phyloP scores from a whole-genome alignment of 2,888 invertebrate genomes.

The Hyles lineata region DNA sequence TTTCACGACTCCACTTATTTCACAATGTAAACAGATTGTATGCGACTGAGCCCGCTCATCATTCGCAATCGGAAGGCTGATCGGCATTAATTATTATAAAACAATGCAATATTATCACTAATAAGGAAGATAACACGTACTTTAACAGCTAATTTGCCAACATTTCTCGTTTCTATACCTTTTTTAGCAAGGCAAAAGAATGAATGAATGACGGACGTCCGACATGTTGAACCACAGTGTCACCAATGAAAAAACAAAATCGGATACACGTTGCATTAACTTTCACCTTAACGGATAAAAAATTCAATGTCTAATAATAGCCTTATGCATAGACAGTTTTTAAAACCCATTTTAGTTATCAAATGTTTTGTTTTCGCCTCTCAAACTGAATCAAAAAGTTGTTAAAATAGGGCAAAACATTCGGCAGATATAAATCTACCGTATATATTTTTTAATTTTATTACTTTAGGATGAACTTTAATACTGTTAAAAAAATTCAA shows the following conservation, averaged over 20 bases:
- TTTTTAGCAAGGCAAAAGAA: constrained; percentile 75
- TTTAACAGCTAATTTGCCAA: constrained; percentile 78
- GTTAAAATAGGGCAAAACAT: too few relatives aligned
- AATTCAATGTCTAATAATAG: too few relatives aligned
- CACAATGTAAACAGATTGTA: constrained; percentile 79
- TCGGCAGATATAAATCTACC: too few relatives aligned
- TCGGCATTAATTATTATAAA: constrained; percentile 31
- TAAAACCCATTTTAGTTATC: too few relatives aligned
- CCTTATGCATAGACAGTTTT: too few relatives aligned
- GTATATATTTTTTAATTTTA: too few relatives aligned
- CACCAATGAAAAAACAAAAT: constrained; percentile 37
- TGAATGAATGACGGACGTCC: constrained; percentile 63
- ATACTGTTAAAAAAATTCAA: too few relatives aligned
- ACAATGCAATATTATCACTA: constrained; percentile 50
- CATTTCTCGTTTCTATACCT: constrained; percentile 75
- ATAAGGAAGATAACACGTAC: constrained; percentile 73
- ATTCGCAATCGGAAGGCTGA: constrained; percentile 41
- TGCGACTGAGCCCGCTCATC: constrained; percentile 53
- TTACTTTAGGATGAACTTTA: too few relatives aligned
- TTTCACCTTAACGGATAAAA: background rate
- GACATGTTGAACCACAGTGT: constrained; percentile 57
- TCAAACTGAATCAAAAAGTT: too few relatives aligned
- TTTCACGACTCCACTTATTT: constrained; percentile 65
- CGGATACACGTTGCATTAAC: constrained; percentile 34
- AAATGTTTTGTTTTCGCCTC: too few relatives aligned